Evolutionary conservation across 2,888 invertebrate genomes (phyloP).

Genomic region (Cordilura impudica): DNA sequence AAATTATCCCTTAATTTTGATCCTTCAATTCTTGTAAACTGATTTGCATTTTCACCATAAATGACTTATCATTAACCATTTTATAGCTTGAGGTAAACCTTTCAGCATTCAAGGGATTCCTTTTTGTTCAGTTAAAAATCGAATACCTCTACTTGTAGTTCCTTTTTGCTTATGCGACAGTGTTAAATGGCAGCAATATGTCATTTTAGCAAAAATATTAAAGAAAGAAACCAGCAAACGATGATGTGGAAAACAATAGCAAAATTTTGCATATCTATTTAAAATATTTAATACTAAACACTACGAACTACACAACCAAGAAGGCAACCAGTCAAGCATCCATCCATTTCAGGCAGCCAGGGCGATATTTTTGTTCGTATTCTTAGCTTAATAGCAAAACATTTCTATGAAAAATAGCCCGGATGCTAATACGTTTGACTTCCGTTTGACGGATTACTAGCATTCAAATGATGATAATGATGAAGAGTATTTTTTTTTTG

Average conservation of each 20-base stretch:
- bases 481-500: slow-evolving; percentile 46
- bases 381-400: slow-evolving; percentile 67
- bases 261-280: slow-evolving; percentile 59
- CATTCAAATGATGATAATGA: slow-evolving; percentile 52
- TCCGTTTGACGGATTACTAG: slow-evolving; percentile 76
- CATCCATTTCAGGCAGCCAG: slow-evolving; percentile 10
- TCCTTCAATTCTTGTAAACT: too few species aligned
- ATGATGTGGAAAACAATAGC: slow-evolving; percentile 45
- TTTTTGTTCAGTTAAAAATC: slow-evolving; percentile 52
- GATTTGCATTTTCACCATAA: too few species aligned
- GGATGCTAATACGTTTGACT: slow-evolving; percentile 77
- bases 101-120: slow-evolving; percentile 31
- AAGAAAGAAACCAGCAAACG: slow-evolving; percentile 12
- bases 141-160: slow-evolving; percentile 63
- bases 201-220: slow-evolving; percentile 68
- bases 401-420: slow-evolving; percentile 76
- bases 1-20: too few species aligned
- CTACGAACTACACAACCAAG: background rate
- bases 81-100: slow-evolving; percentile 53
- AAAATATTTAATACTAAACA: slow-evolving; percentile 48
- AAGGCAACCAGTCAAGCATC: background rate
- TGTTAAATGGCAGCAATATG: slow-evolving; percentile 76
- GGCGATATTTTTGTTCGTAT: slow-evolving; percentile 44
- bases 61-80: slow-evolving; percentile 40
- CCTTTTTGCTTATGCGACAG: slow-evolving; percentile 67